Conservation (phyloP, 2,113 vertebrate genomes). For the Amphiprion percula region DNA sequence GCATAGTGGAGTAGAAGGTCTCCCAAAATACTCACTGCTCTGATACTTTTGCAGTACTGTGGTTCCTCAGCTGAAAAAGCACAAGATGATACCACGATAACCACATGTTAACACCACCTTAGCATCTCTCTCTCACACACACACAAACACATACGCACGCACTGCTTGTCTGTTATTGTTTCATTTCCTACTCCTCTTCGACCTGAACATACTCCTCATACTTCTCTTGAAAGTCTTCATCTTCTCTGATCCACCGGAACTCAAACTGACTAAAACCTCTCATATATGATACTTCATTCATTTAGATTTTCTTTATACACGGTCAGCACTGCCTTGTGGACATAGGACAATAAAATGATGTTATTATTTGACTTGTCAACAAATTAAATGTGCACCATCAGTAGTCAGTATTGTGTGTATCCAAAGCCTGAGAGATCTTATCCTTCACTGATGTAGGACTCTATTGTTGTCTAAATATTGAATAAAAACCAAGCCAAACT, state of each 20-base stretch:
- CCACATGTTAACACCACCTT: slow-evolving; percentile 10
- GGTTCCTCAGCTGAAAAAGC: slow-evolving; percentile 23
- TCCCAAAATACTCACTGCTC: too few species aligned
- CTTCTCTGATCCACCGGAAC: slow-evolving; percentile 61
- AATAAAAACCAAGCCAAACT: too few species aligned
- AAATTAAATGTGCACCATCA: neutral
- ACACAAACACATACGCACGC: slow-evolving; percentile 7
- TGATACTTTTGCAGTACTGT: too few species aligned
- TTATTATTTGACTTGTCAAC: slow-evolving; percentile 7
- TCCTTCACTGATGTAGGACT: too few species aligned
- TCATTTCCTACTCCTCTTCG: slow-evolving; percentile 72
- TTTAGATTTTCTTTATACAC: neutral
- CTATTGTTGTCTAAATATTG: too few species aligned
- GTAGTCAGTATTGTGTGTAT: too few species aligned
- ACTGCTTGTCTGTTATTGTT: slow-evolving; percentile 62
- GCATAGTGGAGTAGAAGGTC: too few species aligned
- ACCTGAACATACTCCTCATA: slow-evolving; percentile 63
- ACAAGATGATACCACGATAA: slow-evolving; percentile 12
- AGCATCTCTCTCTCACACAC: slow-evolving; percentile 19
- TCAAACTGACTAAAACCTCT: slow-evolving; percentile 11
- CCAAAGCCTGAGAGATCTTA: too few species aligned
- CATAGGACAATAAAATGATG: neutral
- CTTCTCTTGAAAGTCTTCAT: slow-evolving; percentile 30
- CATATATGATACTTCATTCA: neutral
- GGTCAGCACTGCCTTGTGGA: neutral